A percentile compares a stretch with the other conserved stretches of the same genome.
phyloP scores from a whole-genome alignment of 2,113 vertebrate species.

The Phalacrocorax pelagicus region DNA sequence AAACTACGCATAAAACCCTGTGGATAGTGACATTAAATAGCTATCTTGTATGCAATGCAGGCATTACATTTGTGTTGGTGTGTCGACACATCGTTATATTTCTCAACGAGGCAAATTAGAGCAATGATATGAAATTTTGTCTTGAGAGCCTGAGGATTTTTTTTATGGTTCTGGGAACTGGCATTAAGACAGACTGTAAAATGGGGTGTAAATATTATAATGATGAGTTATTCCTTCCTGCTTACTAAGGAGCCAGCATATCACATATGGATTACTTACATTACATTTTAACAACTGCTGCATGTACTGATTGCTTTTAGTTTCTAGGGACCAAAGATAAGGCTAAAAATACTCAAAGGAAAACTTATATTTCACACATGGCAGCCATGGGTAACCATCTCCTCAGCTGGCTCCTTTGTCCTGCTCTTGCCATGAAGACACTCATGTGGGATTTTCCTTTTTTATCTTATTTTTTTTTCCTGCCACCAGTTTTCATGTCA shows the following conservation, averaged over 20 bases:
- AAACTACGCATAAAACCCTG: neutral
- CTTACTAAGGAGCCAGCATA: conserved; percentile 35
- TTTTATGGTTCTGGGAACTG: conserved; percentile 34
- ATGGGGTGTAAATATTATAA: conserved; percentile 54
- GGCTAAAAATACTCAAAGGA: neutral
- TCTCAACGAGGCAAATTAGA: conserved; percentile 56
- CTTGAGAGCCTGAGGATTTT: conserved; percentile 33
- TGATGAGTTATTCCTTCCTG: conserved; percentile 49
- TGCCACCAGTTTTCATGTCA: neutral
- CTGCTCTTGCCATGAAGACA: neutral
- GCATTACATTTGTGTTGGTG: conserved; percentile 11
- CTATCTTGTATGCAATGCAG: neutral
- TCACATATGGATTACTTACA: conserved; percentile 9
- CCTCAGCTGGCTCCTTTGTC: neutral
- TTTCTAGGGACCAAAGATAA: neutral
- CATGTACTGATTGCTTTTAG: neutral
- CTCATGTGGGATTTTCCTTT: neutral
- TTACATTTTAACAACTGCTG: neutral
- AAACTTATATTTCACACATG: fast-evolving
- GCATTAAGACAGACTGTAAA: conserved; percentile 43
- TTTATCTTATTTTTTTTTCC: neutral
- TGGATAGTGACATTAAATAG: conserved; percentile 43
- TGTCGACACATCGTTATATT: conserved; percentile 28
- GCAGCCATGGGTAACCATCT: neutral
- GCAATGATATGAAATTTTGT: conserved; percentile 28